Evolutionary conservation across 2,888 invertebrate genomes (phyloP), one percentile per base, ranked within the genome.

Genomic region (Amblyjoppa fuscipennis): DNA sequence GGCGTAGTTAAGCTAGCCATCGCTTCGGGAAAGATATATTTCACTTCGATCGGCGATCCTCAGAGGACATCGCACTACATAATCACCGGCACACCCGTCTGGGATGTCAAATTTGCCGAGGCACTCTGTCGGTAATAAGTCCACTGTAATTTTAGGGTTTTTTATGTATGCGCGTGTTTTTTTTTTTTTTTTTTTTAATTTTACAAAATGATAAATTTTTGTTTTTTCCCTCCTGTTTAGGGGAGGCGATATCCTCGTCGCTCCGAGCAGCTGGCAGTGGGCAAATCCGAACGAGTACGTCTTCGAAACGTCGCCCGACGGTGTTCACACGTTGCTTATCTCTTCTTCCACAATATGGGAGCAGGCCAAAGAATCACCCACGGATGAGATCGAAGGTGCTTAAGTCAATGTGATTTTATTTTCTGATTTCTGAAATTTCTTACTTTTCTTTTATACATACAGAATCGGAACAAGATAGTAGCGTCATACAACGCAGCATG

Each of bases 231-330:
- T 49, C 11, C 83, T 64, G 53, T 84, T 95, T 87, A 94, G 94
- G 1, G 95, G 96, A 0, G 96, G 96, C 0, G 96, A 96, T 84
- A 96, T 96, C 28, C 91, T 96, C 0, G 95, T 96, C 0, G 94
- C 96, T 0, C 94, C 95, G 11, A 95, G 95, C 73, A 96, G 96
- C 11, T 96, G 96, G 95, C 95, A 95, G 87, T 96, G 96, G 92
- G 95, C 96, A 2, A 96, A 96, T 88, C 95, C 95, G 13, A 95
- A 95, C 20, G 96, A 96, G 88, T 96, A 96, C 89, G 93, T 95
- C 69, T 95, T 95, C 28, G 95, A 96, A 91, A 94, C 94, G 0
- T 94, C 95, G 85, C 94, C 95, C 0, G 96, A 96, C 88, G 95
- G 95, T 1, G 91, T 94, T 66, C 96, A 96, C 90, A 95, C 95